Evolutionary conservation across 1,140 invertebrate genomes (phyloP).

Genomic region (Drosophila tropicalis): DNA sequence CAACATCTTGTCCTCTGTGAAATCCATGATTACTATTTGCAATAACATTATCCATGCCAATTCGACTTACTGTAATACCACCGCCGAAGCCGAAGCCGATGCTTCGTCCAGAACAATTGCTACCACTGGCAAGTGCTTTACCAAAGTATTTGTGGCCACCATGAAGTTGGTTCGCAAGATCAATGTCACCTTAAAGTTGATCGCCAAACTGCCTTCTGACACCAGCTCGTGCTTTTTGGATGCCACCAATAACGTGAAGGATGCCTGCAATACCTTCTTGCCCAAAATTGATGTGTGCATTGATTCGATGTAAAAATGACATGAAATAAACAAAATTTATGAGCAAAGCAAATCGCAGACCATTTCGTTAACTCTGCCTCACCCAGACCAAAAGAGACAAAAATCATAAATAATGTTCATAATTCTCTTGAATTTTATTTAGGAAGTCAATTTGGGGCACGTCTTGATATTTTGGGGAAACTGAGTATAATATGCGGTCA

Average conservation of each 20-base stretch:
- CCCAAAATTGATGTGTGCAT: conserved; percentile 45
- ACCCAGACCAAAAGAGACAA: too few relatives aligned
- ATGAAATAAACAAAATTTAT: conserved; percentile 38
- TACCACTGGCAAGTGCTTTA: conserved; percentile 17
- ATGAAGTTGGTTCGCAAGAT: conserved; percentile 29
- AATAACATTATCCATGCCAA: conserved; percentile 39
- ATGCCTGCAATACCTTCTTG: conserved; percentile 39
- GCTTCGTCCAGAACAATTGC: neutral
- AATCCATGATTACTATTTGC: conserved; percentile 37
- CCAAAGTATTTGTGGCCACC: conserved; percentile 11
- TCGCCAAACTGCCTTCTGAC: conserved; percentile 30
- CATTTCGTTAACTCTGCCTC: too few relatives aligned
- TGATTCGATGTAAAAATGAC: conserved; percentile 11
- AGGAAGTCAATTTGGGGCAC: conserved; percentile 64
- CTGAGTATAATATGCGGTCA: conserved; percentile 57
- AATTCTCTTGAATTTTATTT: neutral
- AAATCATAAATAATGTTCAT: too few relatives aligned
- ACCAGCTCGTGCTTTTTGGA: conserved; percentile 42
- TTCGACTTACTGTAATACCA: conserved; percentile 30
- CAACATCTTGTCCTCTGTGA: conserved; percentile 35
- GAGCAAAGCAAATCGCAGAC: conserved; percentile 2
- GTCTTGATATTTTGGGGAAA: conserved; percentile 50
- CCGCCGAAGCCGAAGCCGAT: neutral
- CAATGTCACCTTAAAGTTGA: conserved; percentile 35
- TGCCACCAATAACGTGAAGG: conserved; percentile 38